Percentiles rank a stretch among this genome's conserved stretches.
Conservation (phyloP, 2,797 vertebrate genomes). For the Epinephelus awoara region DNA sequence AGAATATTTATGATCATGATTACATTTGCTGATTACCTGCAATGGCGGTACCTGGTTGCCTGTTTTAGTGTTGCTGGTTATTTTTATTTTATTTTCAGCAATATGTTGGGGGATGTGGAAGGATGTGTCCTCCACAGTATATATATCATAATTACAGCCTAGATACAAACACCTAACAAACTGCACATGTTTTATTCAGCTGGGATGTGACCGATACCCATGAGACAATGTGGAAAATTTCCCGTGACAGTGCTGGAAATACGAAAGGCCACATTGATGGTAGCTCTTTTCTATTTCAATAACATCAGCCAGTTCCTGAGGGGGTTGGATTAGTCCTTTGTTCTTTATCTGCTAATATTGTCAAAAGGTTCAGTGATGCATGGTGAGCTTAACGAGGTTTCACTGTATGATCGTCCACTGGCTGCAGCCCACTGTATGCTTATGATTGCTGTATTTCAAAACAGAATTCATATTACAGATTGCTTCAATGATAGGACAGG, state of each 20-base stretch:
- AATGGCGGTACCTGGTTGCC: no score
- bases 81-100: no score
- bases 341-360: constrained; percentile 32
- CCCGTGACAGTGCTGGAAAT: constrained; percentile 44
- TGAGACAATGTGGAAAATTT: constrained; percentile 48
- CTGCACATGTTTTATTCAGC: constrained; percentile 45
- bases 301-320: constrained; percentile 38
- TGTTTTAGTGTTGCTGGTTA: no score
- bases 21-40: no score
- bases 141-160: no score
- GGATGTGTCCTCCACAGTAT: no score
- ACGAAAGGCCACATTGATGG: constrained; percentile 41
- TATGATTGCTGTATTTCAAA: constrained; percentile 6
- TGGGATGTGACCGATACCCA: constrained; percentile 28
- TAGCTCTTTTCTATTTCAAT: constrained; percentile 42
- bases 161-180: constrained; percentile 1
- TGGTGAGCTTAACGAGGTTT: constrained; percentile 13
- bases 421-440: neutral
- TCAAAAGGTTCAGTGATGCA: neutral
- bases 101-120: no score
- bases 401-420: constrained; percentile 11
- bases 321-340: constrained; percentile 30
- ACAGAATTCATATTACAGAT: constrained; percentile 26
- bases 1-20: no score
- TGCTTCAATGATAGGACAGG: constrained; percentile 19